phyloP scores from a whole-genome alignment of 2,113 vertebrate species.

The Podilymbus podiceps region DNA sequence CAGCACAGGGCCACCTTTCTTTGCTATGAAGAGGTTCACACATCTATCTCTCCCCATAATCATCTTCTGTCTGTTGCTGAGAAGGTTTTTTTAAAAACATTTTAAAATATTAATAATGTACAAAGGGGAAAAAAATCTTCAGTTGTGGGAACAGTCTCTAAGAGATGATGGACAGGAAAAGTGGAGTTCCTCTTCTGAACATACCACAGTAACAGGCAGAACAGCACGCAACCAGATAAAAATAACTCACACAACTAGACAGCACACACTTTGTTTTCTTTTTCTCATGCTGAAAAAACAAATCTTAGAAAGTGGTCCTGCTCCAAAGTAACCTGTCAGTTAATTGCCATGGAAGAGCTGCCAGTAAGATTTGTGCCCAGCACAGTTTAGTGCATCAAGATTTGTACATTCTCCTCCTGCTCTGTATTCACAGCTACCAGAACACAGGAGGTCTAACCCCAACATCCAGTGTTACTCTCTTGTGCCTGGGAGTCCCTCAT shows the following conservation, averaged over 20 bases:
- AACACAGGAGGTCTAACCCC: neutral
- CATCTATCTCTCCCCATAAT: neutral
- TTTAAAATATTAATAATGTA: neutral
- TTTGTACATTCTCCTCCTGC: neutral
- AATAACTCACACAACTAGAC: neutral
- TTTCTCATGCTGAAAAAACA: neutral
- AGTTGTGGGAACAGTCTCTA: neutral
- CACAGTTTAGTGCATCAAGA: neutral
- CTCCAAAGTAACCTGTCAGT: neutral
- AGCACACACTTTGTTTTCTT: neutral
- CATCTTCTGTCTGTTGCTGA: neutral
- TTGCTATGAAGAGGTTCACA: neutral
- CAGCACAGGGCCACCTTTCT: neutral
- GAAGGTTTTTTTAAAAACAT: neutral
- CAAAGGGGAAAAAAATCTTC: neutral
- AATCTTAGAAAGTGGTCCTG: neutral
- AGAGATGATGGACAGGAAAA: neutral
- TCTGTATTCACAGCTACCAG: neutral
- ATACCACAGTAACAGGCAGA: neutral
- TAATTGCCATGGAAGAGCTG: neutral
- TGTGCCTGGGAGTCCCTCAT: fast-evolving
- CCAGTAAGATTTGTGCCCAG: neutral
- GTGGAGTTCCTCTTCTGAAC: neutral
- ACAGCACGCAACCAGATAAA: neutral
- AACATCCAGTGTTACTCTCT: fast-evolving